Evolutionary conservation across 2,113 vertebrate genomes (phyloP), one percentile per base, ranked within the genome.

Genomic region (Myrmecophaga tridactyla): DNA sequence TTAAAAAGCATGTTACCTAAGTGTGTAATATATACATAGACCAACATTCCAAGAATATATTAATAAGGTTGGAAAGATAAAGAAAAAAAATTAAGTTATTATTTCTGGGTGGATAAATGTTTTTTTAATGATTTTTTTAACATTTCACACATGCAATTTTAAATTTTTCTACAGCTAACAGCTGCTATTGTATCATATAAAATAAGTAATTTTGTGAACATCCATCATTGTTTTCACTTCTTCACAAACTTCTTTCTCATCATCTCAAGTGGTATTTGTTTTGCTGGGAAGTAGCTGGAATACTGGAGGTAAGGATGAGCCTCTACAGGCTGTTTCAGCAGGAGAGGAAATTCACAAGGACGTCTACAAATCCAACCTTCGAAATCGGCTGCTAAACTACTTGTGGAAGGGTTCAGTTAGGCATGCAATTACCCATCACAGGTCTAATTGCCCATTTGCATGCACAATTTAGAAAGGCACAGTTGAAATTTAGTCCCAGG

Each of bases 361-460:
- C 60, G 90, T 92, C 43, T 62, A 70, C 60, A 96, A 82, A 95
- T 92, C 67, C 92, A 94, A 2, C 90, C 86, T 96, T 95, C 69
- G 91, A 94, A 97, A 92, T 62, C 6, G 3, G 58, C 41, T 91
- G 70, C 86, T 84, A 83, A 89, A 86, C 92, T 96, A 51, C 96
- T 76, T 84, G 46, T 89, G 53, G 89, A 97, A 96, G 75, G 82
- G 95, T 96, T 97, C 92, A 93, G 73, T 95, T 94, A 95, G 95
- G 92, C 86, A 96, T 96, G 94, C 97, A 97, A 97, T 97, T 97
- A 97, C 80, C 95, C 90, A 93, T 96, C 29, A 0, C 78, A 97
- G 95, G 97, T 96, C 95, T 97, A 97, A 97, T 97, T 97, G 95
- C 70, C 96, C 94, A 97, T 96, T 96, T 97, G 86, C 96, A 97